A percentile compares a stretch with the other conserved stretches of the same genome.
Evolutionary conservation across 2,888 invertebrate genomes (phyloP).

Genomic region (Cheilosia vulpina): DNA sequence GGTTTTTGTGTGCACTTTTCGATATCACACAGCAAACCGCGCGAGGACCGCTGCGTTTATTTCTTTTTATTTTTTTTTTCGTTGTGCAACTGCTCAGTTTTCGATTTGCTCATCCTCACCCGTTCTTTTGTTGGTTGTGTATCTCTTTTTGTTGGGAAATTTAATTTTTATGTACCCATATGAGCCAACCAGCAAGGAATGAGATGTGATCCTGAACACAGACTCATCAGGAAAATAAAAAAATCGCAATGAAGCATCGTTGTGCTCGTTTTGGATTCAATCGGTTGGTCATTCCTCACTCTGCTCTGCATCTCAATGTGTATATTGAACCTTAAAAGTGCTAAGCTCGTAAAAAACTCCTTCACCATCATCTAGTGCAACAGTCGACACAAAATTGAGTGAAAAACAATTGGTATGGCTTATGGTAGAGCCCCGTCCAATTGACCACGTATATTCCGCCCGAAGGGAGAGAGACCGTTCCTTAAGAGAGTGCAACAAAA

Average conservation of each 20-base stretch:
- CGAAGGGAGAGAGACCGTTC: not conserved
- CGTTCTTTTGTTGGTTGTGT: conserved; percentile 33
- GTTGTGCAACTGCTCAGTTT: conserved; percentile 1
- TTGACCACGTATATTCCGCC: conserved; percentile 8
- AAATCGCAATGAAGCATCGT: conserved; percentile 45
- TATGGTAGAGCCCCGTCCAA: conserved; percentile 17
- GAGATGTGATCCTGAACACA: conserved; percentile 61
- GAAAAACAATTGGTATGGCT: conserved; percentile 57
- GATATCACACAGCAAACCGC: conserved; percentile 70
- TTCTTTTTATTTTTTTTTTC: conserved; percentile 17
- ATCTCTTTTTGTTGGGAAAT: conserved; percentile 38
- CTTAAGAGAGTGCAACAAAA: not conserved
- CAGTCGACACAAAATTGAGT: conserved; percentile 59
- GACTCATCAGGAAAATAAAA: not conserved
- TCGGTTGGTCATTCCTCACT: conserved; percentile 62
- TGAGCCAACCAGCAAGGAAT: conserved; percentile 39
- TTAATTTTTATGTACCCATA: conserved; percentile 72
- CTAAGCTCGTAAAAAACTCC: conserved; percentile 60
- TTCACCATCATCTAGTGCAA: conserved; percentile 48
- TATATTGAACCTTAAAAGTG: conserved; percentile 70
- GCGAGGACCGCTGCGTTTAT: conserved; percentile 27
- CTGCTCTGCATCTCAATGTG: conserved; percentile 73
- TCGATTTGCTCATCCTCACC: conserved; percentile 65
- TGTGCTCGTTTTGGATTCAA: conserved; percentile 42
- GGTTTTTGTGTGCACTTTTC: conserved; percentile 77